These are phyloP conservation scores for Pseudanteris insignis DNA, from an alignment of 2,888 invertebrate species.

Conservation along the genomic window DNA sequence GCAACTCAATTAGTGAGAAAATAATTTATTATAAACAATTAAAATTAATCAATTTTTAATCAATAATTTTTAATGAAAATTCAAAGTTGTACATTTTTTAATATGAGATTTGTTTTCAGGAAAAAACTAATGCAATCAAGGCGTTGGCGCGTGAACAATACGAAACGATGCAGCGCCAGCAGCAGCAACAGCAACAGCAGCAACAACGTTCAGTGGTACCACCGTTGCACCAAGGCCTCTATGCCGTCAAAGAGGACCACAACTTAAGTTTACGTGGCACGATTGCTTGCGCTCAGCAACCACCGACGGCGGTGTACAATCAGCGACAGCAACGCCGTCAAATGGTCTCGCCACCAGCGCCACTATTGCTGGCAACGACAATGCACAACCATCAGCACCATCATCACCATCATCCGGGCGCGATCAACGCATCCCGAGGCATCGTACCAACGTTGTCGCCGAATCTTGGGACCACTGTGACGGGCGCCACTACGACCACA, in stretches of 20 bases:
- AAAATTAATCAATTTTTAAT: neutral
- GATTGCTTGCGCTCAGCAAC: constrained; percentile 57
- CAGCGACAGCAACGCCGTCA: constrained; percentile 54
- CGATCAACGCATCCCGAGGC: constrained; percentile 16
- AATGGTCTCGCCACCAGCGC: constrained; percentile 52
- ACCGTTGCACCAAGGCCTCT: constrained; percentile 52
- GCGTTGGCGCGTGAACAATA: constrained; percentile 68
- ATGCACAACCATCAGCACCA: constrained; percentile 52
- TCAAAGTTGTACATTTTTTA: no score
- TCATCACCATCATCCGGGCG: constrained; percentile 33
- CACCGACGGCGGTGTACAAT: constrained; percentile 57
- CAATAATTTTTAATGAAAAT: neutral
- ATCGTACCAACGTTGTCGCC: constrained; percentile 17
- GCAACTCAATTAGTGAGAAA: no score
- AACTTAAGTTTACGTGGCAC: constrained; percentile 23
- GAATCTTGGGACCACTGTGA: constrained; percentile 14
- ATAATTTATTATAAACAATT: no score
- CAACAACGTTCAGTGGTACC: constrained; percentile 51
- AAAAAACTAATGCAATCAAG: constrained; percentile 84
- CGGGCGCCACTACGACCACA: constrained; percentile 26
- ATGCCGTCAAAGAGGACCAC: constrained; percentile 32
- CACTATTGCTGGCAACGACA: constrained; percentile 49
- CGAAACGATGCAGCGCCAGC: constrained; percentile 61
- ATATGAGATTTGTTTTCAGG: constrained; percentile 65
- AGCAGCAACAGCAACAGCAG: constrained; percentile 58